A percentile compares a stretch with the other conserved stretches of the same genome.
Evolutionary conservation across 1,140 invertebrate species (phyloP).

Genomic region (Bicyclus anynana): DNA sequence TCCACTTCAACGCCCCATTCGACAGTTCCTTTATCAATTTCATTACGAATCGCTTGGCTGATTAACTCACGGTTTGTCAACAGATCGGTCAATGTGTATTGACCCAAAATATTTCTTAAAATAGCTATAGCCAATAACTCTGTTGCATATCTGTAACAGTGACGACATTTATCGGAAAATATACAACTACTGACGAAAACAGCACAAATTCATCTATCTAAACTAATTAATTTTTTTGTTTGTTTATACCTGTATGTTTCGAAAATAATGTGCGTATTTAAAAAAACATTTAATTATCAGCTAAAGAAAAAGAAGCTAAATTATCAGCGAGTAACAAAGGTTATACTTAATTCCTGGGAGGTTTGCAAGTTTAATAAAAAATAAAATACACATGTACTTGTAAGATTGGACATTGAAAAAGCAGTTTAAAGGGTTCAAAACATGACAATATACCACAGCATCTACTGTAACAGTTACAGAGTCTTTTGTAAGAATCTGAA

Average conservation of each 20-base stretch:
- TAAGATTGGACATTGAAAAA: conserved; percentile 87
- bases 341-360: too few relatives aligned
- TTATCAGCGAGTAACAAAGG: too few relatives aligned
- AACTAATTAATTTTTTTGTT: too few relatives aligned
- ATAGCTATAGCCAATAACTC: conserved; percentile 89
- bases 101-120: conserved; percentile 92
- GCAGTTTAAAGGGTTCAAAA: conserved; percentile 87
- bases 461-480: conserved; percentile 94
- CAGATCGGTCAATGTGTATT: conserved; percentile 91
- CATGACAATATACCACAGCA: conserved; percentile 92
- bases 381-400: conserved; percentile 61
- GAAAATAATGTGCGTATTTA: too few relatives aligned
- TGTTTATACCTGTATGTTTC: neutral
- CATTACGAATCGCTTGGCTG: conserved; percentile 74
- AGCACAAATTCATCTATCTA: neutral
- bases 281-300: too few relatives aligned
- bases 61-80: conserved; percentile 92
- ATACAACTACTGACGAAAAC: conserved; percentile 1
- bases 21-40: conserved; percentile 40
- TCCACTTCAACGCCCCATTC: conserved; percentile 52
- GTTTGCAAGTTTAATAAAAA: neutral
- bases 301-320: too few relatives aligned
- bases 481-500: conserved; percentile 89
- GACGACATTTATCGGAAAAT: neutral
- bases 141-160: conserved; percentile 76